Base-by-base conservation (phyloP, 2,888 invertebrate species). In the Rotaria macrura region DNA sequence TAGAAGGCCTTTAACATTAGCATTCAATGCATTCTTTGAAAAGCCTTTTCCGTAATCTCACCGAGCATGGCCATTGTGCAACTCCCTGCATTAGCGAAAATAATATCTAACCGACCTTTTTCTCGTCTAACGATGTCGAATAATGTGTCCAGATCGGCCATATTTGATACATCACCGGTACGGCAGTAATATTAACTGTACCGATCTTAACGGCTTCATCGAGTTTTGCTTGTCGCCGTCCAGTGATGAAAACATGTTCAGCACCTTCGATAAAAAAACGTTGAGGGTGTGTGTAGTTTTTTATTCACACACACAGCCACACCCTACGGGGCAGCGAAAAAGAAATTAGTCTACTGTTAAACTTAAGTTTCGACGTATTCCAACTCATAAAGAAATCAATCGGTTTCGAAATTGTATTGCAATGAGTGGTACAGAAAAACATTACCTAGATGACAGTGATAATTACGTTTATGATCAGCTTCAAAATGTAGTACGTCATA, bases 191-290 rank as follows among this genome's bases (percentile, higher is more conserved):
- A 74, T 74, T 34, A 0, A 2, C 29, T 23, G 23, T 20, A 74
- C 20, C 20, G 2, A 74, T 23, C 40, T 74, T 74, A 0, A 74
- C 34, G 3, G 74, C 74, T 23, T 74, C 74, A 25, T 74, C 40
- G 9, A 74, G 74, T 23, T n/a, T 29, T 74, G 38, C 29, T 74
- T 74, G 74, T 38, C 40, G 74, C 25, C 74, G 74, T 74, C 74
- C 74, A 40, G 74, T 74, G 38, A 74, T 74, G 25, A 74, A 74
- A 25, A 74, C 74, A 74, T 74, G 74, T 74, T 74, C 74, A 3
- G 74, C 74, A 23, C 74, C 74, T 74, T 74, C 74, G 38, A 10
- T 12, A 40, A 74, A 20, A 23, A 74, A 74, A 38, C 74, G 74
- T 17, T 40, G 40, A 38, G 74, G n/a, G n/a, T n/a, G n/a, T n/a